Percentiles rank a stretch among this genome's conserved stretches.
Conservation (phyloP, 1,140 invertebrate species). For the Globodera ellingtonae region DNA sequence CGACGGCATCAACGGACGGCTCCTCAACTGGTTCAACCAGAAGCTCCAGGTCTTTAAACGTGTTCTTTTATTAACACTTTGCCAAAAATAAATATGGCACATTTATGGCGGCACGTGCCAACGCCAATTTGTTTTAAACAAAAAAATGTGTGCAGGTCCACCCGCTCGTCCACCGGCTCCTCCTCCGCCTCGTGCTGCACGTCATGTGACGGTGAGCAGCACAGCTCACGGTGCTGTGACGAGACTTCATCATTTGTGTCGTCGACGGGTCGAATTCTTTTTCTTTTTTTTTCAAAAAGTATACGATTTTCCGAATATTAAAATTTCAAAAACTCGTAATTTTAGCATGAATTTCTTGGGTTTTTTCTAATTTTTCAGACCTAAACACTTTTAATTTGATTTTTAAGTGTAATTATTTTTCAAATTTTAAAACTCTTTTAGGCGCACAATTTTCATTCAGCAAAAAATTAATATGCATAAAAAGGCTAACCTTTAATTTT, state of each 20-base stretch:
- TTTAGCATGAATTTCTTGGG: too few relatives aligned
- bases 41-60: not conserved
- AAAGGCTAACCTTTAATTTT: not conserved
- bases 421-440: too few relatives aligned
- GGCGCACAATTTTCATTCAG: too few relatives aligned
- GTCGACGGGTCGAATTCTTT: not conserved
- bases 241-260: not conserved
- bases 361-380: too few relatives aligned
- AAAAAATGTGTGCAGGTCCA: constrained; percentile 2
- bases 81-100: too few relatives aligned
- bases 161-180: constrained; percentile 4
- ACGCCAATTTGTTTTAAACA: not conserved
- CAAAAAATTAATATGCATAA: not conserved
- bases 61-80: too few relatives aligned
- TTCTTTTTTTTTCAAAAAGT: too few relatives aligned
- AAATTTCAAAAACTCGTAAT: too few relatives aligned
- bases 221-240: not conserved
- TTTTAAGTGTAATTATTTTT: too few relatives aligned
- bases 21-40: not conserved
- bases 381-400: too few relatives aligned
- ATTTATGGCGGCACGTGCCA: too few relatives aligned
- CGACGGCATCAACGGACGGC: not conserved
- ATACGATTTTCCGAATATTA: not conserved
- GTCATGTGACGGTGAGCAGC: constrained; percentile 14
- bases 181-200: constrained; percentile 15